These are phyloP conservation scores for Danio kyathit DNA, from an alignment of 2,797 vertebrate genomes.

Conservation along the genomic window DNA sequence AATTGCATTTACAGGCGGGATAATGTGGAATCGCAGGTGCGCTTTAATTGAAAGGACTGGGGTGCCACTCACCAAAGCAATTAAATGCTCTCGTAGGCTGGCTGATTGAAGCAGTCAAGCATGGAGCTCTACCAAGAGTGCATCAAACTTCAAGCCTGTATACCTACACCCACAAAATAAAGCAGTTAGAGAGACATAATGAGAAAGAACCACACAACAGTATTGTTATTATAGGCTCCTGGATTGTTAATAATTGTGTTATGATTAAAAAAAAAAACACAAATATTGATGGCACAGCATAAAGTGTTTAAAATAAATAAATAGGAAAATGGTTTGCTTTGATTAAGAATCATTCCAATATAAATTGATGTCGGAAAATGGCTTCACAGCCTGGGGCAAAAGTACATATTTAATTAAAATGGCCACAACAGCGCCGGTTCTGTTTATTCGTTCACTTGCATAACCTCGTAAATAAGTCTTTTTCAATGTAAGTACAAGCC, in stretches of 20 bases:
- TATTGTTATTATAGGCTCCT: not conserved
- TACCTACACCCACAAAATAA: constrained; percentile 44
- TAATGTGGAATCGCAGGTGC: constrained; percentile 70
- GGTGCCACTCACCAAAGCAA: constrained; percentile 75
- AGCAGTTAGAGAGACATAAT: not conserved
- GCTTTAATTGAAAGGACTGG: constrained; percentile 72
- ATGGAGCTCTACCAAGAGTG: constrained; percentile 50
- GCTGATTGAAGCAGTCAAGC: constrained; percentile 74
- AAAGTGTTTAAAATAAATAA: not conserved
- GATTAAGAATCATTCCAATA: not conserved
- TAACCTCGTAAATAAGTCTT: not conserved
- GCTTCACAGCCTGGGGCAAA: not conserved
- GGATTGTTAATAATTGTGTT: not conserved
- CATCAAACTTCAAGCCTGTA: constrained; percentile 59
- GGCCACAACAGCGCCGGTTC: not conserved
- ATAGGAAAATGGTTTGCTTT: not conserved
- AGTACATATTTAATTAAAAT: constrained; percentile 2
- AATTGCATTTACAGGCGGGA: constrained; percentile 44
- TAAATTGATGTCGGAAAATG: not conserved
- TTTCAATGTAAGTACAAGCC: not conserved
- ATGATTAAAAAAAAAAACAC: not conserved
- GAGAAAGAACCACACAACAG: not conserved
- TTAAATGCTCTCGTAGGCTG: constrained; percentile 73
- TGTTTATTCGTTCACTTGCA: constrained; percentile 4
- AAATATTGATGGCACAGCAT: not conserved